Conservation (phyloP, 2,113 vertebrate species). For the Verasper variegatus region DNA sequence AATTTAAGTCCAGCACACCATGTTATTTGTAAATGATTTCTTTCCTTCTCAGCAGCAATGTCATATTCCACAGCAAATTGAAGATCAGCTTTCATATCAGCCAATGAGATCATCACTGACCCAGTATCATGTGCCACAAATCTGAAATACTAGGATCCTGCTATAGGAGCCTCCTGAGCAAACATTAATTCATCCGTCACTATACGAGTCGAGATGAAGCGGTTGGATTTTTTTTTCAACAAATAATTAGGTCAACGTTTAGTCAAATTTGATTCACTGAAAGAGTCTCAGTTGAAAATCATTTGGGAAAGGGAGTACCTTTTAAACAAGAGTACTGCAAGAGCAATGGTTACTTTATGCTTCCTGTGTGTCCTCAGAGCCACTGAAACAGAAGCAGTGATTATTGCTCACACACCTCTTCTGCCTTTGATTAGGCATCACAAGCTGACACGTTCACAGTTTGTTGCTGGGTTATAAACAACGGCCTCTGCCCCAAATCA, state of each 20-base stretch:
- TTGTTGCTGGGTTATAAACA: constrained; percentile 38
- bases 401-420: constrained; percentile 5
- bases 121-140: constrained; percentile 43
- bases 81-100: constrained; percentile 65
- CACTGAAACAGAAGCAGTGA: constrained; percentile 1
- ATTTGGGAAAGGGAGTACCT: no score
- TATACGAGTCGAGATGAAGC: constrained; percentile 30
- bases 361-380: not conserved
- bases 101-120: constrained; percentile 53
- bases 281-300: no score
- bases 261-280: no score
- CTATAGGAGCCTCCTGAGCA: constrained; percentile 26
- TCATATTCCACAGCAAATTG: constrained; percentile 42
- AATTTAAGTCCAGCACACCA: constrained; percentile 1
- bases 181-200: not conserved
- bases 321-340: not conserved
- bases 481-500: constrained; percentile 15
- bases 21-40: constrained; percentile 31
- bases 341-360: not conserved
- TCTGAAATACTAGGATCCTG: constrained; percentile 45
- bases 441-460: constrained; percentile 11
- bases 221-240: constrained; percentile 20
- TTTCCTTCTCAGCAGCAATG: constrained; percentile 15
- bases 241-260: not conserved
- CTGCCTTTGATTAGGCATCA: constrained; percentile 23